A percentile compares a stretch with the other conserved stretches of the same genome.
Conservation (phyloP, 2,888 invertebrate species). For the Rhamphomyia laevipes region DNA sequence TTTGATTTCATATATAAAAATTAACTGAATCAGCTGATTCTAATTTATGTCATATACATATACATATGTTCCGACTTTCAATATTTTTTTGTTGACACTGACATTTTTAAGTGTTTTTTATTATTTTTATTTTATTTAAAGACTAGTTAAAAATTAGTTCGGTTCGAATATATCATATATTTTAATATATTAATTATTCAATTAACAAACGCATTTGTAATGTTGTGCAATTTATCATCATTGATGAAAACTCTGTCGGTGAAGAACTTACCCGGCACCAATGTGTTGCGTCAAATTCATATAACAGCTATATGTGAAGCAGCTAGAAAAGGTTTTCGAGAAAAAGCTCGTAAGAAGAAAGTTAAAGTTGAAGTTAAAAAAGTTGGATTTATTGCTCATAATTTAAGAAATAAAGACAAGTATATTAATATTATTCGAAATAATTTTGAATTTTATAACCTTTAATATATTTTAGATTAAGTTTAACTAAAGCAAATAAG, state of each 20-base stretch:
- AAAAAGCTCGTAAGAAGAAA: conserved; percentile 61
- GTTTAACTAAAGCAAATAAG: conserved; percentile 38
- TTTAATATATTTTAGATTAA: conserved; percentile 27
- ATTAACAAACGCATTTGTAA: neutral
- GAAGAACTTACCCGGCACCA: conserved; percentile 19
- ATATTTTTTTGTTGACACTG: too few species aligned
- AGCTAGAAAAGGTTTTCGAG: conserved; percentile 73
- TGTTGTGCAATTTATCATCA: neutral
- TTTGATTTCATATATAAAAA: too few species aligned
- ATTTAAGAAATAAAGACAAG: conserved; percentile 47
- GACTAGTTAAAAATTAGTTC: too few species aligned
- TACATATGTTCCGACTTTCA: too few species aligned
- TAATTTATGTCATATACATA: too few species aligned
- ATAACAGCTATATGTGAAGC: conserved; percentile 52
- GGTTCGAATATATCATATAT: too few species aligned
- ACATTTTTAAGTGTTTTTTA: too few species aligned
- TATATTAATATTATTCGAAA: conserved; percentile 21
- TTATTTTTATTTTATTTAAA: too few species aligned
- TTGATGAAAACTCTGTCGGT: conserved; percentile 21
- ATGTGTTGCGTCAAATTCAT: conserved; percentile 39
- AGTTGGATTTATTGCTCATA: conserved; percentile 62
- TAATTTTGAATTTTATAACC: neutral
- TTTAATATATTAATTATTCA: neutral
- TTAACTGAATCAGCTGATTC: too few species aligned
- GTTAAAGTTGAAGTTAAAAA: conserved; percentile 65